Conservation (phyloP, 2,113 vertebrate genomes). For the Amblyornis subalaris region DNA sequence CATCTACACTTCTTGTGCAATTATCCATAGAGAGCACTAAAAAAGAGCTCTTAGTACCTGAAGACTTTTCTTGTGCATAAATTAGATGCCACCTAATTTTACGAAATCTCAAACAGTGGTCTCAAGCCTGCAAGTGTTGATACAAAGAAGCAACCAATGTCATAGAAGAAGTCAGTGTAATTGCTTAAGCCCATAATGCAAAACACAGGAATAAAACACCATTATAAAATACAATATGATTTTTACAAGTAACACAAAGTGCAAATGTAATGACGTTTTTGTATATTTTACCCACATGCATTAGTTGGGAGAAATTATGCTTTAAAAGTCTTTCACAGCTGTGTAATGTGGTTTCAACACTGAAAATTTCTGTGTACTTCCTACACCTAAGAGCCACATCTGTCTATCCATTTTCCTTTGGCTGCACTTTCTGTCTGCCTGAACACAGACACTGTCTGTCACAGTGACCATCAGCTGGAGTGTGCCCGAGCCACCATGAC, state of each 20-base stretch:
- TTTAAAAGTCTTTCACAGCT: neutral
- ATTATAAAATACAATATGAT: neutral
- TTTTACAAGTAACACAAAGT: neutral
- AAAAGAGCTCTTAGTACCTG: neutral
- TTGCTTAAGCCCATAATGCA: neutral
- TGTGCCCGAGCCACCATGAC: rapidly evolving
- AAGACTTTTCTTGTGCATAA: neutral
- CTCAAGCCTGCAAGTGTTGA: neutral
- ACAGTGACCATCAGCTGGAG: rapidly evolving
- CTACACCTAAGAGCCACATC: neutral
- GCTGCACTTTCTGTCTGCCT: neutral
- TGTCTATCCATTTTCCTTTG: too few species aligned
- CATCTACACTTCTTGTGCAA: rapidly evolving
- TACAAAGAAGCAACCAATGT: too few species aligned
- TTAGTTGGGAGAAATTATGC: neutral
- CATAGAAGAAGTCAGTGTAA: neutral
- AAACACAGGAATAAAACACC: neutral
- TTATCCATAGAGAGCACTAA: neutral
- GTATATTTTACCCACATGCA: neutral
- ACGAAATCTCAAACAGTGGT: neutral
- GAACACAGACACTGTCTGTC: rapidly evolving
- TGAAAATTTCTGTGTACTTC: neutral
- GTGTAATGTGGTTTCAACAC: neutral
- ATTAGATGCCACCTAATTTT: neutral
- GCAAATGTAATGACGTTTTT: neutral